phyloP scores from a whole-genome alignment of 2,113 vertebrate species.

The Porphyrio hochstetteri region DNA sequence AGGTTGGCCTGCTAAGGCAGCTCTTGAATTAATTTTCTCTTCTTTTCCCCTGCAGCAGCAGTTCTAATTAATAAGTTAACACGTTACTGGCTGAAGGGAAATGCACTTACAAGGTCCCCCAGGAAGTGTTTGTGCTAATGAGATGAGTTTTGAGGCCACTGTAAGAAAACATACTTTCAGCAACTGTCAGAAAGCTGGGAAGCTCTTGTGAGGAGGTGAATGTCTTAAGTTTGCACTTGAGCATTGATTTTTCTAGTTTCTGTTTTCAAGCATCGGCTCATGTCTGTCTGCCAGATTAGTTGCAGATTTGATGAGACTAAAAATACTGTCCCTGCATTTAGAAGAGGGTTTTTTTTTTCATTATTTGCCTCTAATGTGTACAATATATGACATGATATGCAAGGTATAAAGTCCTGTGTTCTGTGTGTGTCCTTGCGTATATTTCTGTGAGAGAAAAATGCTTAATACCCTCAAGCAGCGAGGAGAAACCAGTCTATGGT shows the following conservation, averaged over 20 bases:
- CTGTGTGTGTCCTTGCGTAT: not conserved
- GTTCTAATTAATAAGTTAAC: constrained; percentile 74
- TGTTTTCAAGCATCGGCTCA: not conserved
- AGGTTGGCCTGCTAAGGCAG: constrained; percentile 59
- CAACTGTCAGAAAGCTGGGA: constrained; percentile 13
- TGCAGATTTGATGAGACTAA: not conserved
- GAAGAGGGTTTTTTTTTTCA: not conserved
- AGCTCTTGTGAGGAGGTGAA: constrained; percentile 23
- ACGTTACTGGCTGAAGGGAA: constrained; percentile 68
- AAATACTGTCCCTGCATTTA: not conserved
- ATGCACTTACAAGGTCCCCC: constrained; percentile 60
- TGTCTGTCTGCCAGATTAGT: constrained; percentile 12
- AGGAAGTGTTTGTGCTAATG: constrained; percentile 66
- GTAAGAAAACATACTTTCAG: constrained; percentile 45
- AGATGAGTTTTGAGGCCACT: constrained; percentile 55
- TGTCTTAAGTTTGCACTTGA: not conserved
- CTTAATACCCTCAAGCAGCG: not conserved
- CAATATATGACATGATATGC: not conserved
- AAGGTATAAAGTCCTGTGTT: not conserved
- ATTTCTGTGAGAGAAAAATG: not conserved
- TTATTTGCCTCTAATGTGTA: not conserved
- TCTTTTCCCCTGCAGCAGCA: constrained; percentile 65
- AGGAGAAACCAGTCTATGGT: not conserved
- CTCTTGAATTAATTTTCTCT: constrained; percentile 70
- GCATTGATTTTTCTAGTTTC: constrained; percentile 9